A percentile compares a stretch with the other conserved stretches of the same genome.
Conservation (phyloP, 2,888 invertebrate genomes). For the Apodemia mormo region DNA sequence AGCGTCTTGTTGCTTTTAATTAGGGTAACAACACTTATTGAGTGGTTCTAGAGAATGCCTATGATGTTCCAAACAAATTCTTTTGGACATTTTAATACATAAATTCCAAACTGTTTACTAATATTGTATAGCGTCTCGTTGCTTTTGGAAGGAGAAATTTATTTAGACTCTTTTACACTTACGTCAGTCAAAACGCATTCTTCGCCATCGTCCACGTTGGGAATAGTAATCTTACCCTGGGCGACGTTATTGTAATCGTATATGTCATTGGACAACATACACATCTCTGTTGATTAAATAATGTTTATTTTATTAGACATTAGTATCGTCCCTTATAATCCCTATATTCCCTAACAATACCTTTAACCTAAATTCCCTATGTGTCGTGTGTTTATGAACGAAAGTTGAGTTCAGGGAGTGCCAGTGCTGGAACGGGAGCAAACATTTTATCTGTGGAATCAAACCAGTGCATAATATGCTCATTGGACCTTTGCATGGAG, state of each 20-base stretch:
- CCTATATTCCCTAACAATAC: conserved; percentile 32
- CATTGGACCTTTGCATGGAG: conserved; percentile 71
- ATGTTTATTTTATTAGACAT: conserved; percentile 44
- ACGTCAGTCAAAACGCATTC: conserved; percentile 94
- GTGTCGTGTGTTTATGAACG: conserved; percentile 50
- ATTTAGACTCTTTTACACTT: conserved; percentile 77
- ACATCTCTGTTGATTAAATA: conserved; percentile 85
- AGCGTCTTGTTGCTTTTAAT: background rate
- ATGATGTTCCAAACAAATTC: conserved; percentile 1
- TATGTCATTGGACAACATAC: conserved; percentile 92
- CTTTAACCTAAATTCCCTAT: conserved; percentile 43
- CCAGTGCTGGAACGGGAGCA: conserved; percentile 60
- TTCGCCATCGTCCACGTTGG: conserved; percentile 97
- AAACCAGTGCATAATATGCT: conserved; percentile 68
- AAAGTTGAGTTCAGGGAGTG: conserved; percentile 58
- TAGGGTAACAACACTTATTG: background rate
- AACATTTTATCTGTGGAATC: conserved; percentile 49
- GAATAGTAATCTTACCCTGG: conserved; percentile 98
- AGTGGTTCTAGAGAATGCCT: background rate
- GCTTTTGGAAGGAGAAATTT: conserved; percentile 33
- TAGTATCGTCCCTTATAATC: conserved; percentile 38
- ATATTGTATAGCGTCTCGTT: conserved; percentile 30
- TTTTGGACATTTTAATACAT: background rate
- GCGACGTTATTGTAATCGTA: conserved; percentile 96
- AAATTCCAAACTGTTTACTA: conserved; percentile 10